phyloP scores from a whole-genome alignment of 2,888 invertebrate genomes.

The Melipona bicolor region DNA sequence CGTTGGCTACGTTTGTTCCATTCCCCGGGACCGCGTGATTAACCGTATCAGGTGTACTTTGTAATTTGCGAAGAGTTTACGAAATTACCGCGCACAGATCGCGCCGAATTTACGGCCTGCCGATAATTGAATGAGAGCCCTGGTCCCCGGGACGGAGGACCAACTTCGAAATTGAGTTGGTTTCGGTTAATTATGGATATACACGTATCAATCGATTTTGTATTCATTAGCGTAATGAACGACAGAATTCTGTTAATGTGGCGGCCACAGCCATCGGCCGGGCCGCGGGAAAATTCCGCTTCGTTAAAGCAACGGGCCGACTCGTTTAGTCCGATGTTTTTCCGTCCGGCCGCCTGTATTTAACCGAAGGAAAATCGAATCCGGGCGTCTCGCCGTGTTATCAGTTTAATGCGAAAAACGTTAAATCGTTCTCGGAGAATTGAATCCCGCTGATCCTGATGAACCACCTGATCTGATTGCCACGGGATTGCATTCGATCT shows the following conservation, averaged over 20 bases:
- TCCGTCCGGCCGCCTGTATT: background rate
- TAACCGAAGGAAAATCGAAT: constrained; percentile 11
- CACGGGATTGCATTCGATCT: constrained; percentile 36
- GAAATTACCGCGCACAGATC: constrained; percentile 6
- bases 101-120: constrained; percentile 34
- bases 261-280: background rate
- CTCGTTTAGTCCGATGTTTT: constrained; percentile 3
- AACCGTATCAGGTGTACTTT: constrained; percentile 28
- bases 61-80: constrained; percentile 45
- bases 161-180: constrained; percentile 46
- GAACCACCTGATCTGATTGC: constrained; percentile 45
- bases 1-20: background rate
- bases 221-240: constrained; percentile 43
- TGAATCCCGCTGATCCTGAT: constrained; percentile 31
- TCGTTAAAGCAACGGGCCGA: background rate
- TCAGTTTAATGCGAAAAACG: constrained; percentile 33
- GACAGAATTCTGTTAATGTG: constrained; percentile 27
- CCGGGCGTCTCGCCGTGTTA: background rate
- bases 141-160: constrained; percentile 6
- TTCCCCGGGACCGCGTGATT: constrained; percentile 8
- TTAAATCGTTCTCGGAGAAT: constrained; percentile 32
- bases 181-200: constrained; percentile 47
- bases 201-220: constrained; percentile 46
- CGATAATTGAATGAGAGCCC: constrained; percentile 45
- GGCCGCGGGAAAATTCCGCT: background rate